Percentiles rank a stretch among this genome's conserved stretches.
phyloP scores from a whole-genome alignment of 2,888 invertebrate species.

The Eupithecia exiguata region DNA sequence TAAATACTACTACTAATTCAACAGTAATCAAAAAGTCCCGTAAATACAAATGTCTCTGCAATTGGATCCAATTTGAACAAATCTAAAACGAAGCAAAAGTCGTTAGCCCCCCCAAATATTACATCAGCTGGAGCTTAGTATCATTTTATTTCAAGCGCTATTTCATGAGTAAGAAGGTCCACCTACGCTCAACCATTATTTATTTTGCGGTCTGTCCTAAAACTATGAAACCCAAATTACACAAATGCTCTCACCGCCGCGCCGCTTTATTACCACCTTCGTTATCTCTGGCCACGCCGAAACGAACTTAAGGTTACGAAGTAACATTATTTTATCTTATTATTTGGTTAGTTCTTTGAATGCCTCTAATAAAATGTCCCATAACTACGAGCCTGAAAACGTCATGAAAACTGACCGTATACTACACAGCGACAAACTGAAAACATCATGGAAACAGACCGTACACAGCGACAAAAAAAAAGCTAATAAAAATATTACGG shows the following conservation, averaged over 20 bases:
- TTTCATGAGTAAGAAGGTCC: background rate
- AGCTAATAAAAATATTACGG: background rate
- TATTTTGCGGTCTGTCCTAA: constrained; percentile 18
- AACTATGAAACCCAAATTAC: constrained; percentile 22
- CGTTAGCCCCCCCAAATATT: background rate
- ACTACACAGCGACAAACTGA: background rate
- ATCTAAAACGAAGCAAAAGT: background rate
- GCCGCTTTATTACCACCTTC: too few species aligned
- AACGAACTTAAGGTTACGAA: too few species aligned
- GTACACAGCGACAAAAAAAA: background rate
- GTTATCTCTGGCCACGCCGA: too few species aligned
- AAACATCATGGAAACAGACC: background rate
- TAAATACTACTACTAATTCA: too few species aligned
- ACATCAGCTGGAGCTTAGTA: background rate
- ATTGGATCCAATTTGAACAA: background rate
- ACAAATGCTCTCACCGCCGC: constrained; percentile 8
- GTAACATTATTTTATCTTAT: too few species aligned
- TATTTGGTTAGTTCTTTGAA: too few species aligned
- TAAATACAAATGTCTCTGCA: background rate
- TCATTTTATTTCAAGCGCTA: background rate
- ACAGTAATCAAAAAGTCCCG: background rate
- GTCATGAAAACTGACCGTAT: background rate
- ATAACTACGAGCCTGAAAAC: background rate
- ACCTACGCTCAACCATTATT: constrained; percentile 19
- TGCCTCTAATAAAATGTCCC: background rate